Evolutionary conservation across 1,140 invertebrate genomes (phyloP).

Genomic region (Drosophila serrata): DNA sequence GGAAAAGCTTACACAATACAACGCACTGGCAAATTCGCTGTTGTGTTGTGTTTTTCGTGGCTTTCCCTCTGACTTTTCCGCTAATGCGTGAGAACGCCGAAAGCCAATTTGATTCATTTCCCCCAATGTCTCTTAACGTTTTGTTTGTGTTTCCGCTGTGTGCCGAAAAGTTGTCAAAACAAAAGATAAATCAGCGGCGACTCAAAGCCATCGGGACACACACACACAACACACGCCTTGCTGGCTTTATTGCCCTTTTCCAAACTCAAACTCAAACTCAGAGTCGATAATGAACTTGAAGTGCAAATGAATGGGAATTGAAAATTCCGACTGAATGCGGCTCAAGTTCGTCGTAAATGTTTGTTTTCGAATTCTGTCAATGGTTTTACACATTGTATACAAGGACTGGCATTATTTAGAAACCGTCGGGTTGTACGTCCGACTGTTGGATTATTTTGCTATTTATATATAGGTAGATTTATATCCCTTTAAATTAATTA

Average conservation of each 20-base stretch:
- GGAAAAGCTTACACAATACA: conserved; percentile 57
- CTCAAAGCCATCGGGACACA: conserved; percentile 36
- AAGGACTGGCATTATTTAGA: neutral
- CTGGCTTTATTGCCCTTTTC: conserved; percentile 38
- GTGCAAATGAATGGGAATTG: conserved; percentile 40
- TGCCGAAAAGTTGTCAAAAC: conserved; percentile 78
- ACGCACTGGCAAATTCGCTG: conserved; percentile 14
- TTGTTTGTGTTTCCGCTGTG: conserved; percentile 51
- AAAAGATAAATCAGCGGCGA: conserved; percentile 78
- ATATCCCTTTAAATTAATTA: neutral
- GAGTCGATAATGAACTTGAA: conserved; percentile 67
- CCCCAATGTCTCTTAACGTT: conserved; percentile 36
- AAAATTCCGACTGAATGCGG: conserved; percentile 21
- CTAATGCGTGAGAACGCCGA: conserved; percentile 76
- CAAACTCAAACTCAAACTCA: conserved; percentile 44
- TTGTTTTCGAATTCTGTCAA: neutral
- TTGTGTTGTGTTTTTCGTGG: conserved; percentile 26
- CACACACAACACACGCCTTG: conserved; percentile 1
- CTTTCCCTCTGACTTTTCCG: conserved; percentile 44
- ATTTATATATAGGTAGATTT: too few relatives aligned
- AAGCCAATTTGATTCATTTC: conserved; percentile 64
- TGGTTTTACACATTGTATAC: conserved; percentile 4
- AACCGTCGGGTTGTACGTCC: neutral
- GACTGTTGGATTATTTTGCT: neutral
- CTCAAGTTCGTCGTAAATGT: conserved; percentile 1